Percentiles rank a stretch among this genome's conserved stretches.
phyloP scores from a whole-genome alignment of 2,888 invertebrate genomes.

The Abrostola triplasia region DNA sequence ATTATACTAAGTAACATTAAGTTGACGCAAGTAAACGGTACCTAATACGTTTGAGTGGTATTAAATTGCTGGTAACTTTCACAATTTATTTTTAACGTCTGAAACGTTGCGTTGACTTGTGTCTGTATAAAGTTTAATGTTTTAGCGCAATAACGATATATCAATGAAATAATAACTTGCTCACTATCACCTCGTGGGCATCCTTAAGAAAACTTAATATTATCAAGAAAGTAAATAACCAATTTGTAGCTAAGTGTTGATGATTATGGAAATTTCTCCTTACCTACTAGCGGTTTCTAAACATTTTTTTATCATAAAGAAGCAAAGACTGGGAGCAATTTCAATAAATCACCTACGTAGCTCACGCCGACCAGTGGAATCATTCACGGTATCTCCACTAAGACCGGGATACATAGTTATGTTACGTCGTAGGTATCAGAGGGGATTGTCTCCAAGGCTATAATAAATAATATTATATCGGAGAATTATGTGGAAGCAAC shows the following conservation, averaged over 20 bases:
- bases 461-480: constrained; percentile 76
- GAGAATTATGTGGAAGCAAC: constrained; percentile 71
- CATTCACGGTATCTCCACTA: constrained; percentile 52
- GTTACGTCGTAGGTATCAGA: constrained; percentile 62
- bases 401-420: constrained; percentile 61
- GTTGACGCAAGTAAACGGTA: constrained; percentile 13
- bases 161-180: too few species aligned
- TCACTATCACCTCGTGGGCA: too few species aligned
- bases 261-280: too few species aligned
- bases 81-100: too few species aligned
- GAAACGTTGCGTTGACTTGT: too few species aligned
- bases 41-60: constrained; percentile 4
- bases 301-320: neutral
- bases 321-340: neutral
- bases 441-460: constrained; percentile 72
- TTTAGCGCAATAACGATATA: too few species aligned
- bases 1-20: constrained; percentile 18
- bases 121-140: too few species aligned
- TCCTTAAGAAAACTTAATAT: too few species aligned
- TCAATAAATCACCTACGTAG: constrained; percentile 7
- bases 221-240: too few species aligned
- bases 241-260: too few species aligned
- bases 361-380: constrained; percentile 4
- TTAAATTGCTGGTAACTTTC: too few species aligned
- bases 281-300: too few species aligned